Base-by-base conservation (phyloP, 2,113 vertebrate genomes). In the Balaeniceps rex region DNA sequence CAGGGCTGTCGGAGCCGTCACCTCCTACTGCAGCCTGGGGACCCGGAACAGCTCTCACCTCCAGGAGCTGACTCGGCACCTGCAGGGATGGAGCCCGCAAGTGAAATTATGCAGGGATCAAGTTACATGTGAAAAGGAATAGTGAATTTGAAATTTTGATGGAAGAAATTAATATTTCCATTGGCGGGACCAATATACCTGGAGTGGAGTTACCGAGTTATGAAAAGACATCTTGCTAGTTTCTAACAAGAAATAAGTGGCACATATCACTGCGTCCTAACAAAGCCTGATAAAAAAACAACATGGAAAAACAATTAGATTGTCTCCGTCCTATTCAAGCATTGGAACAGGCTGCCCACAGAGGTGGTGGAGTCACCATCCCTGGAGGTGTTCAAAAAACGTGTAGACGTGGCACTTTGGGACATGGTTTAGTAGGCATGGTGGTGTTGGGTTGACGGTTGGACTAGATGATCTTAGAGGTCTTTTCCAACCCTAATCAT, bases 21-120 rank as follows among this genome's bases (percentile, higher is more conserved):
- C 70, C 28, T 76, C 77, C 44, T 11, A 4, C 33, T 18, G 38
- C 49, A 80, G 40, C 36, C 79, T 68, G n/a, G 28, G 72, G n/a
- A 64, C 47, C 2, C 0, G 1, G 3, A 86, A 25, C 5, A 3
- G 60, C 60, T 71, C 55, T n/a, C 29, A 49, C 19, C 42, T 65
- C 42, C 16, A 47, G 77, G 8, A 90, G 33, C 33, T 24, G 55
- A 11, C 14, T 26, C 4, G 7, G 28, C 52, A 57, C 70, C 42
- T 18, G 17, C 4, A 1, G 15, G 19, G 49, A 64, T 1, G 2
- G 22, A 46, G 40, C 24, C 42, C 65, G 4, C 12, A 40, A 23
- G 19, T 12, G 36, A 82, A 61, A n/a, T 46, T 6, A 51, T 0
- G 3, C 5, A 46, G 28, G 12, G n/a, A 66, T 55, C 40, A 21